These are phyloP conservation scores for Cataglyphis albicans DNA, from an alignment of 2,888 invertebrate species.

Conservation along the genomic window DNA sequence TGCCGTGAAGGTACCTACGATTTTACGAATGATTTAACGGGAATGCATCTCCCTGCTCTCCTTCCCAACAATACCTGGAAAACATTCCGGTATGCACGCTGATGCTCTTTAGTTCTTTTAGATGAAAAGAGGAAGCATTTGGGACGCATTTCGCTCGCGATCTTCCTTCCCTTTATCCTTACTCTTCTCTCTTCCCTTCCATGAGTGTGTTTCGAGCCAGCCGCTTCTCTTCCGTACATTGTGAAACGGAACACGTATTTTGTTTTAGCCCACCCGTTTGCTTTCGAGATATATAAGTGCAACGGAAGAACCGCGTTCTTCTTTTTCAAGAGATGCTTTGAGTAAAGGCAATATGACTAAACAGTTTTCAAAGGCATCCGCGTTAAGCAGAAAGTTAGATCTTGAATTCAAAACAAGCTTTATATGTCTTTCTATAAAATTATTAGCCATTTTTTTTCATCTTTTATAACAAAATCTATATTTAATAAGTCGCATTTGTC, in stretches of 20 bases:
- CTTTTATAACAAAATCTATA: not conserved
- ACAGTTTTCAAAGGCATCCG: slow-evolving; percentile 41
- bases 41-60: slow-evolving; percentile 63
- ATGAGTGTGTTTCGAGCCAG: slow-evolving; percentile 55
- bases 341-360: slow-evolving; percentile 47
- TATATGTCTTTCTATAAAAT: slow-evolving; percentile 19
- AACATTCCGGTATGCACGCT: slow-evolving; percentile 58
- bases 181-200: slow-evolving; percentile 19
- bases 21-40: slow-evolving; percentile 79
- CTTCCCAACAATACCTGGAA: slow-evolving; percentile 67
- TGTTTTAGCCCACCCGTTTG: slow-evolving; percentile 66
- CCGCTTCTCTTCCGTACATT: slow-evolving; percentile 59
- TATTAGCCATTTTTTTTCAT: slow-evolving; percentile 6
- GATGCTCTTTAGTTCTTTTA: slow-evolving; percentile 53
- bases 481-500: slow-evolving; percentile 12
- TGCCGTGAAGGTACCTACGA: slow-evolving; percentile 56
- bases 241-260: slow-evolving; percentile 72
- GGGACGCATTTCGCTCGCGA: slow-evolving; percentile 41
- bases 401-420: slow-evolving; percentile 15
- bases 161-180: slow-evolving; percentile 42
- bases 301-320: slow-evolving; percentile 28
- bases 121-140: slow-evolving; percentile 49
- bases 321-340: slow-evolving; percentile 40
- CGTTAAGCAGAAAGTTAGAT: slow-evolving; percentile 4
- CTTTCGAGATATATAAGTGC: slow-evolving; percentile 51